Conservation (phyloP, 92 coral and sea anemone species). For the Scolanthus callimorphus region DNA sequence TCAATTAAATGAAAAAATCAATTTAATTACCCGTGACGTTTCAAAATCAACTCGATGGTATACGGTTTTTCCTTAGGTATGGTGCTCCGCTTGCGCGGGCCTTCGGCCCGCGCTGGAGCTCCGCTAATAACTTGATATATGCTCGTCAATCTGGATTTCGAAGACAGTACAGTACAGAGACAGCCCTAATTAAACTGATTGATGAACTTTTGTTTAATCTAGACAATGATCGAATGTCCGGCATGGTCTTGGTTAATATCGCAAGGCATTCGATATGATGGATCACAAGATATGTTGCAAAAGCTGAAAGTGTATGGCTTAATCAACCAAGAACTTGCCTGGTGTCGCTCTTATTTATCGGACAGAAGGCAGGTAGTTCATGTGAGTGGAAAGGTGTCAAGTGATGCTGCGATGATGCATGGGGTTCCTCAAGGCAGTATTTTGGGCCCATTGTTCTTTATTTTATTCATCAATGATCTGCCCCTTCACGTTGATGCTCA, state of each 20-base stretch:
- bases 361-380: conserved; percentile 28
- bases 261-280: conserved; percentile 35
- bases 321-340: conserved; percentile 8
- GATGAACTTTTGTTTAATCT: background rate
- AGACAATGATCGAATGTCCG: background rate
- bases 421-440: conserved; percentile 54
- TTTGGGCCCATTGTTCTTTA: conserved; percentile 36
- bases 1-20: too few relatives aligned
- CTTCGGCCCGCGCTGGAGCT: too few relatives aligned
- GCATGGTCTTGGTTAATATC: conserved; percentile 1
- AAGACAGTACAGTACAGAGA: background rate
- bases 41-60: too few relatives aligned
- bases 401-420: conserved; percentile 19
- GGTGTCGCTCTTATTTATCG: conserved; percentile 35
- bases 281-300: conserved; percentile 24
- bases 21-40: too few relatives aligned
- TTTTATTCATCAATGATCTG: conserved; percentile 41
- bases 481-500: conserved; percentile 22
- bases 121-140: background rate
- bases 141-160: background rate
- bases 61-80: too few relatives aligned
- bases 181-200: background rate
- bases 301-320: conserved; percentile 33
- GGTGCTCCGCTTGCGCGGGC: too few relatives aligned
- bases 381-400: conserved; percentile 20